Base-by-base conservation (phyloP, 2,888 invertebrate species). In the Thereva unica region DNA sequence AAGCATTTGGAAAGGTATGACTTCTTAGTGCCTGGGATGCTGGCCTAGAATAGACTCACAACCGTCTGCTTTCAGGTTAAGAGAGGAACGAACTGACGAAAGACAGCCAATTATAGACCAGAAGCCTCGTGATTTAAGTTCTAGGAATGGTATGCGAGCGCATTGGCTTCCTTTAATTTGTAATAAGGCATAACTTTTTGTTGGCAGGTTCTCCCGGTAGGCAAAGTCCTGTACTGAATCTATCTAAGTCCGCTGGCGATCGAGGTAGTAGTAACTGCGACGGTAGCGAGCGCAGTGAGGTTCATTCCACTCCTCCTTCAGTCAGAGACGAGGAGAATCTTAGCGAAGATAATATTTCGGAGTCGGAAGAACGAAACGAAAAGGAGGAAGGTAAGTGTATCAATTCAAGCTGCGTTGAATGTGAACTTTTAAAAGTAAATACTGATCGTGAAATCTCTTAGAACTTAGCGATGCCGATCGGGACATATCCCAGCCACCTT, bases 1-100 rank as follows among this genome's bases (percentile, higher is more conserved):
- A 95, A 94, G 85, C 94, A 94, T 82, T 87, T 95, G 80, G 94
- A 94, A 87, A 92, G 95, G 91, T 93, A 89, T 85, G 41, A 47
- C 4, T 37, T 47, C 10, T 4, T 47, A 23, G n/a, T 12, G 38
- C 40, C 37, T 42, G 10, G 23, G n/a, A 12, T 45, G 34, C 10
- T 44, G 37, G 10, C 38, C 50, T 44, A 38, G 45, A 38, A 35
- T 37, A 45, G 9, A 45, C 8, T 4, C 45, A 45, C 10, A 45
- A 10, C 5, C 3, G 10, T 45, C 5, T 49, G 67, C 67, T 73
- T 73, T 56, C 67, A 92, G 93, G 87, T 86, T 93, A 83, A 87
- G 92, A 76, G 93, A 93, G 80, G 93, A 93, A 82, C 84, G 93
- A 80, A 90, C 91, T 69, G 93, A 93, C 78, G 93, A 93, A 78